phyloP scores from a whole-genome alignment of 2,797 vertebrate species.

The Anguilla marmorata region DNA sequence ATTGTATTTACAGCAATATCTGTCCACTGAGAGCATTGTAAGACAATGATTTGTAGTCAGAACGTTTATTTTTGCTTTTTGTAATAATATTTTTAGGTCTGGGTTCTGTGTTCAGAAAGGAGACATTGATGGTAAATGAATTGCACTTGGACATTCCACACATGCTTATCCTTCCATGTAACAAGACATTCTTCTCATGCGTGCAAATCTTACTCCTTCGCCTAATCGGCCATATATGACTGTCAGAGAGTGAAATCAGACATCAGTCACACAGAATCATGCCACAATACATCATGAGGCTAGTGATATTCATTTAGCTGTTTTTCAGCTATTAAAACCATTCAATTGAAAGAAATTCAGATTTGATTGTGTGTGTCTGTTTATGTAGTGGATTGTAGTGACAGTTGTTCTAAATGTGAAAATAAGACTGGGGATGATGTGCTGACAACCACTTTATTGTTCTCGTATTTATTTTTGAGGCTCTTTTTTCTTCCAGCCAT shows the following conservation, averaged over 20 bases:
- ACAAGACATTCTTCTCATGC: background rate
- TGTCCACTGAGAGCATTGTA: background rate
- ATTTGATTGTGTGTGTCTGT: background rate
- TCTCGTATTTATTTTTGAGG: background rate
- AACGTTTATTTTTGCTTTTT: background rate
- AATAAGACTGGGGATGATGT: background rate
- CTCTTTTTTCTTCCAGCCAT: background rate
- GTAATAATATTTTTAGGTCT: background rate
- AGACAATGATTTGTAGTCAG: background rate
- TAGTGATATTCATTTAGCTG: background rate
- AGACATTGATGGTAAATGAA: background rate
- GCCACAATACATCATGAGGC: background rate
- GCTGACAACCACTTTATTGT: background rate
- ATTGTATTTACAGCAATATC: background rate
- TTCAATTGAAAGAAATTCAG: background rate
- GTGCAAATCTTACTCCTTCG: background rate
- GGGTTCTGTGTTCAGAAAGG: background rate
- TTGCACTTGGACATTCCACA: constrained; percentile 7
- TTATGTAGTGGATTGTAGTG: no score
- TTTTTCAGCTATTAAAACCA: background rate
- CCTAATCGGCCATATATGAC: background rate
- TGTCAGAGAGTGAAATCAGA: constrained; percentile 10
- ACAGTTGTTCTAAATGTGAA: background rate
- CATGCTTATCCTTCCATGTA: constrained; percentile 3
- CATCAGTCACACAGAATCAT: constrained; percentile 13